Evolutionary conservation across 2,888 invertebrate genomes (phyloP), one percentile per base, ranked within the genome.

Genomic region (Hecatera dysodea): DNA sequence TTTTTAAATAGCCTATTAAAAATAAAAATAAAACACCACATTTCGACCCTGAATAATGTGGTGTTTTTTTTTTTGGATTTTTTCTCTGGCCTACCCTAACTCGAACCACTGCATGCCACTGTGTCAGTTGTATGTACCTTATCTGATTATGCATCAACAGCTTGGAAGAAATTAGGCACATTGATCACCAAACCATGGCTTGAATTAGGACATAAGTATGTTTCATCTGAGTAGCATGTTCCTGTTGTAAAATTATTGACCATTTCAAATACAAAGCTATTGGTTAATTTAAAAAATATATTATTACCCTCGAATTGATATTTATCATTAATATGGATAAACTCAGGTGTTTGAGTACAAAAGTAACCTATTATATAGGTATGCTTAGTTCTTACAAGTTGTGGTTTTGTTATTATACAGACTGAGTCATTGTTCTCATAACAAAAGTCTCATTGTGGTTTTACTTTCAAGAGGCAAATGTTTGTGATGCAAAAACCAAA

Each of bases 371-470:
- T 17, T 27, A n/a, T 3, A 7, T 36, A 42, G n/a, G 42, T 24
- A 44, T n/a, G 33, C n/a, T 67, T 33, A 17, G 24, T 75, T 44
- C 8, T 17, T 53, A 29, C 15, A 64, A 44, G 11, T 64, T 24
- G 22, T 55, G 36, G 69, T 46, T 71, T 56, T 29, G 15, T 42
- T 48, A 48, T 17, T 22, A 12, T 50, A 29, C 27, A 24, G 22
- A 15, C 5, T 39, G 36, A 57, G 17, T 72, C 44, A 70, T 8
- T 22, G 19, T 52, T 50, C 19, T 48, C 27, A 57, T 36, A 42
- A 42, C 33, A 36, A 52, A 52, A 42, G 22, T 56, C 15, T 33
- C 0, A 56, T 27, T 77, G 55, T 27, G 76, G n/a, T 48, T 55
- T 33, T 17, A 44, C 11, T 44, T 24, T 42, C 6, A 75, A 46